Percentiles rank a stretch among this genome's conserved stretches.
phyloP scores from a whole-genome alignment of 1,140 invertebrate genomes.

The Bombus turneri region DNA sequence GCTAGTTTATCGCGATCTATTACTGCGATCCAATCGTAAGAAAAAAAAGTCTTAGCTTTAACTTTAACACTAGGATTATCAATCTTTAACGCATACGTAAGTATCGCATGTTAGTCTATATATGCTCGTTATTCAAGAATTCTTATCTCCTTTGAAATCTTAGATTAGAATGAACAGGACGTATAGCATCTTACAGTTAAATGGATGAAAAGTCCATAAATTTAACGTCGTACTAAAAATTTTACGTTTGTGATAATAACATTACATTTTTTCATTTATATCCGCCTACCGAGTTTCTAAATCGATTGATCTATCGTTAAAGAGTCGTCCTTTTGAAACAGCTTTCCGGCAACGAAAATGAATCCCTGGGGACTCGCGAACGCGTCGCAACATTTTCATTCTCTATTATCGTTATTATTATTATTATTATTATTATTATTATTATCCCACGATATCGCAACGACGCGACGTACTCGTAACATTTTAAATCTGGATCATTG shows the following conservation, averaged over 20 bases:
- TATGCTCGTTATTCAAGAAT: not conserved
- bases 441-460: not conserved
- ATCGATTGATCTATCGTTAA: conserved; percentile 15
- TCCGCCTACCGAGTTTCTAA: not conserved
- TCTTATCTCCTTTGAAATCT: no score
- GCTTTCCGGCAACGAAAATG: not conserved
- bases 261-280: no score
- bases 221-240: no score
- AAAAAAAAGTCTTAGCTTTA: not conserved
- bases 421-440: not conserved
- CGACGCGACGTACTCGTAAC: no score
- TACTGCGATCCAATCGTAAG: not conserved
- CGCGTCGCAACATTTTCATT: not conserved
- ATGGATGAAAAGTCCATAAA: no score
- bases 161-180: no score
- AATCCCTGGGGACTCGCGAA: not conserved
- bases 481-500: no score
- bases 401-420: not conserved
- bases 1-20: not conserved
- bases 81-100: not conserved
- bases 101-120: no score
- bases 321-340: not conserved
- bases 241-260: no score
- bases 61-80: not conserved
- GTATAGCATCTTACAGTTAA: no score